Evolutionary conservation across 2,113 vertebrate species (phyloP), one percentile per base, ranked within the genome.

Genomic region (Aegotheles bennettii): DNA sequence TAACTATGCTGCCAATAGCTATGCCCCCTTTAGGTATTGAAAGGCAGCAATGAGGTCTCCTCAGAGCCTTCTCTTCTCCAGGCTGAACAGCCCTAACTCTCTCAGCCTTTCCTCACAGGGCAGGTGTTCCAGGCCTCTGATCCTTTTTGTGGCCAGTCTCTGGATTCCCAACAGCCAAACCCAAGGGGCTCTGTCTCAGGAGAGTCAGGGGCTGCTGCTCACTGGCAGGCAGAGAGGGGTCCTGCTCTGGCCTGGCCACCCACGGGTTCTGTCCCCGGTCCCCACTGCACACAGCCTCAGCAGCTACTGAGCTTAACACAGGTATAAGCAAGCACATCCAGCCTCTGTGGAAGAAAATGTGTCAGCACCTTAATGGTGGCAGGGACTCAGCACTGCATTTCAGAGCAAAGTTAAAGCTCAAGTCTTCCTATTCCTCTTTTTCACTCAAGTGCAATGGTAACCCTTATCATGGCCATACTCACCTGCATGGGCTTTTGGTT

Each of bases 281-380:
- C 43, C 36, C 51, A 23, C 15, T 5, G 2, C 2, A 6, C 1
- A 1, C 59, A 28, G 59, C 36, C 17, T n/a, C 59, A 40, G 26
- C 1, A 3, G 19, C 70, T 47, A 35, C 36, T 28, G 36, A 63
- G 42, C 23, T 45, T 7, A n/a, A 33, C 0, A 0, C 36, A 23
- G 51, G 19, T 18, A 29, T 31, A 2, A 57, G 50, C 14, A 18
- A 54, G 16, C 12, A 17, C 0, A 6, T 47, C 48, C 85, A 56
- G 10, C 36, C 35, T 82, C 59, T 10, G 7, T 1, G 14, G 17
- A 36, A 63, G 33, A 15, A 38, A 45, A 14, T 1, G 1, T 6
- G 43, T 10, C 38, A 48, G 56, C 42, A 38, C 35, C 48, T 45
- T 11, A 29, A 33, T 12, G 43, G 57, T 17, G 61, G 48, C 70